Conservation (phyloP, 2,797 vertebrate species). For the Aeoliscus strigatus region DNA sequence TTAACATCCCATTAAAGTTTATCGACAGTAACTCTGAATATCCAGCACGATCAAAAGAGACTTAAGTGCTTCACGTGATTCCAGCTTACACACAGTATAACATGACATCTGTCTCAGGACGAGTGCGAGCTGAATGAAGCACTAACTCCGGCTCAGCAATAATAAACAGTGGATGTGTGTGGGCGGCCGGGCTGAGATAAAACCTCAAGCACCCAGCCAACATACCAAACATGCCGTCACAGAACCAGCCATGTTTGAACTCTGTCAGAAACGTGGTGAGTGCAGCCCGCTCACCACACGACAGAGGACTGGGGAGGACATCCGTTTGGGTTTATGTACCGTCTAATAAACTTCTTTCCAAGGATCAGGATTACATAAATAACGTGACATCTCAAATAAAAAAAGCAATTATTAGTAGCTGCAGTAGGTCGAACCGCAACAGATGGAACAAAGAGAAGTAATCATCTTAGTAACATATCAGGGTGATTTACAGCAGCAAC, state of each 20-base stretch:
- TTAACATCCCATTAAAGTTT: constrained; percentile 1
- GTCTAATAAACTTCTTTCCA: too few relatives aligned
- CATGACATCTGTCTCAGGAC: constrained; percentile 6
- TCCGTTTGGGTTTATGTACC: too few relatives aligned
- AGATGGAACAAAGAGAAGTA: too few relatives aligned
- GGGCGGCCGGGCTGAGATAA: constrained; percentile 5
- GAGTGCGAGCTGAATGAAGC: constrained; percentile 5
- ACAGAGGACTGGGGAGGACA: too few relatives aligned
- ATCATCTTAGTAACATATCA: too few relatives aligned
- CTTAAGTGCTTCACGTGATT: not conserved
- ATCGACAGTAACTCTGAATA: not conserved
- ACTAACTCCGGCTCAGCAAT: constrained; percentile 9
- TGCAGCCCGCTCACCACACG: too few relatives aligned
- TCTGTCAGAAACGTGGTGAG: too few relatives aligned
- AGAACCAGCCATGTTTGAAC: constrained; percentile 20
- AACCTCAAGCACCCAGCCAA: constrained; percentile 30
- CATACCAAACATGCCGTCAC: constrained; percentile 51
- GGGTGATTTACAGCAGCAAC: too few relatives aligned
- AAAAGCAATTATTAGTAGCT: too few relatives aligned
- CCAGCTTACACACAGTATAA: constrained; percentile 1
- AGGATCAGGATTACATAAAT: too few relatives aligned
- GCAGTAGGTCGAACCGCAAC: too few relatives aligned
- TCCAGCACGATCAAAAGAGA: not conserved
- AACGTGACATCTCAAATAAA: too few relatives aligned
- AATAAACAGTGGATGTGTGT: constrained; percentile 15